Conservation (phyloP, 2,113 vertebrate genomes). For the Strix aluco region DNA sequence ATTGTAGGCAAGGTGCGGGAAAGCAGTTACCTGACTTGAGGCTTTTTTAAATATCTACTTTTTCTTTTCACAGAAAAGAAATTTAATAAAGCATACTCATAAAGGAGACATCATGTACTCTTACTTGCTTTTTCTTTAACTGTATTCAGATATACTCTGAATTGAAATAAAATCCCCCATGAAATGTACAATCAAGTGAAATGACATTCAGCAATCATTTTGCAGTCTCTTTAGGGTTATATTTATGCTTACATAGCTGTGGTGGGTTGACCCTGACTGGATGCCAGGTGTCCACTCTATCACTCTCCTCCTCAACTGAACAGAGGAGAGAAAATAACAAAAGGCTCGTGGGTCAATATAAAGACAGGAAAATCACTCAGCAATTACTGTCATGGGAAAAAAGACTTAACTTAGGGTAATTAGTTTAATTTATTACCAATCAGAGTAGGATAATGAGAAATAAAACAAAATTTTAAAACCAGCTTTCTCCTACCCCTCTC, state of each 20-base stretch:
- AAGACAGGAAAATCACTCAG: no score
- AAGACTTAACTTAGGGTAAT: background rate
- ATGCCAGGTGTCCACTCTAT: background rate
- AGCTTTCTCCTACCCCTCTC: background rate
- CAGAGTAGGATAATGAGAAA: background rate
- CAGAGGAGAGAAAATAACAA: background rate
- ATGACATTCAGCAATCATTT: background rate
- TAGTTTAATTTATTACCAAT: background rate
- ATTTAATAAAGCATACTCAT: background rate
- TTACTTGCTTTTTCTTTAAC: background rate
- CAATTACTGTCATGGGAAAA: background rate
- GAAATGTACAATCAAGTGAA: background rate
- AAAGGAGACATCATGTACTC: background rate
- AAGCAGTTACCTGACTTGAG: background rate
- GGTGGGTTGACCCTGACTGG: background rate
- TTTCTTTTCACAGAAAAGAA: background rate
- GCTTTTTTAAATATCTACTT: background rate
- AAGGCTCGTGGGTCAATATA: accelerated
- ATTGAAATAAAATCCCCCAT: background rate
- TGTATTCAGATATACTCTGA: background rate
- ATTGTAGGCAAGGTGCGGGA: background rate
- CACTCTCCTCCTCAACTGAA: background rate
- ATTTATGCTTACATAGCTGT: background rate
- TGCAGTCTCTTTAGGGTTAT: background rate
- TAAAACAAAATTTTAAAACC: background rate